A percentile compares a stretch with the other conserved stretches of the same genome.
Conservation (phyloP, 2,888 invertebrate species). For the Eristalinus aeneus region DNA sequence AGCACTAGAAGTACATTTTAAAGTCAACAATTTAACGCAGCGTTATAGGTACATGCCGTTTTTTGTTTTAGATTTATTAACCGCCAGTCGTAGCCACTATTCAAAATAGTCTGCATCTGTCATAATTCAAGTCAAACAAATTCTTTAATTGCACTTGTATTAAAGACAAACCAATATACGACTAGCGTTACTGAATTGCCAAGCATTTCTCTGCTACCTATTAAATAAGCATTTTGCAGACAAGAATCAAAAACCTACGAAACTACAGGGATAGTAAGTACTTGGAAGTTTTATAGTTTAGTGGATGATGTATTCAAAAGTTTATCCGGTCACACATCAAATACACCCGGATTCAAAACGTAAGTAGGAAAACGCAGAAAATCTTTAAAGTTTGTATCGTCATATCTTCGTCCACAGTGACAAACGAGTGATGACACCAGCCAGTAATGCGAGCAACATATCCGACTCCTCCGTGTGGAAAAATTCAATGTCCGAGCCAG, state of each 20-base stretch:
- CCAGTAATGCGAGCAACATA: slow-evolving; percentile 79
- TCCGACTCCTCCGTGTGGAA: slow-evolving; percentile 80
- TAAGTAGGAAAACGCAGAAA: neutral
- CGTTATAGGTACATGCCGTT: slow-evolving; percentile 75
- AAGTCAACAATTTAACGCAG: slow-evolving; percentile 79
- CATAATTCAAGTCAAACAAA: too few relatives aligned
- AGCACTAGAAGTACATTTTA: slow-evolving; percentile 79
- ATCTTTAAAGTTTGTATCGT: neutral
- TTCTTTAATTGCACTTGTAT: too few relatives aligned
- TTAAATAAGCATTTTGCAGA: slow-evolving; percentile 66
- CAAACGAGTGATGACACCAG: slow-evolving; percentile 79
- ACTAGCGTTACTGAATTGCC: too few relatives aligned
- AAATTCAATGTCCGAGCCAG: slow-evolving; percentile 80
- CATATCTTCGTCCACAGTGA: slow-evolving; percentile 73
- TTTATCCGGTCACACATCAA: slow-evolving; percentile 77
- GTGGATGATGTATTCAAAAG: slow-evolving; percentile 80
- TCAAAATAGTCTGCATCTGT: too few relatives aligned
- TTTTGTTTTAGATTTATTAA: neutral
- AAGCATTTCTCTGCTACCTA: neutral
- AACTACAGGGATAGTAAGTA: slow-evolving; percentile 79
- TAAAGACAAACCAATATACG: too few relatives aligned
- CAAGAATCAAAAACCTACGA: slow-evolving; percentile 80
- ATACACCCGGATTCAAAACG: slow-evolving; percentile 67
- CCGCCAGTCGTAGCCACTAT: too few relatives aligned
- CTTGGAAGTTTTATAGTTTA: slow-evolving; percentile 80